Evolutionary conservation across 2,113 vertebrate species (phyloP).

Genomic region (Notechis scutatus): DNA sequence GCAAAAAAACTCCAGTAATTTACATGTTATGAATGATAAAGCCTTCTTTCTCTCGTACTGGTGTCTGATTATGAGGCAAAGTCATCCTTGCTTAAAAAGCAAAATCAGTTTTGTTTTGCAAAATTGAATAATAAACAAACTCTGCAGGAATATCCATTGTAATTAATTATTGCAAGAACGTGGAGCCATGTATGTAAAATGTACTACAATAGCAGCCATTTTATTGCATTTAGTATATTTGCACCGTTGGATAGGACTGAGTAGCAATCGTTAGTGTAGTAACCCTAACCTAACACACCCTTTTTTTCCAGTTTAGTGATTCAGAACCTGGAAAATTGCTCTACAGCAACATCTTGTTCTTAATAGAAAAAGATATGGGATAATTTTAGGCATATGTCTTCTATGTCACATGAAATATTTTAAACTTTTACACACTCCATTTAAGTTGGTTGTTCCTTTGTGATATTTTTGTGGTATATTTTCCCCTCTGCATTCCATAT

Average conservation of each 20-base stretch:
- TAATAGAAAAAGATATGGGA: background rate
- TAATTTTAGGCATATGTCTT: background rate
- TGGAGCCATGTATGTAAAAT: slow-evolving; percentile 1
- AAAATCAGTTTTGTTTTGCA: slow-evolving; percentile 20
- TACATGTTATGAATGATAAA: background rate
- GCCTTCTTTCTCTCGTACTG: slow-evolving; percentile 10
- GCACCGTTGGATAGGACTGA: background rate
- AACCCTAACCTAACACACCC: background rate
- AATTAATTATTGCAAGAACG: slow-evolving; percentile 33
- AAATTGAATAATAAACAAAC: background rate
- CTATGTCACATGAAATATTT: background rate
- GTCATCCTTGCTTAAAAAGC: background rate
- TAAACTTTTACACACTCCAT: background rate
- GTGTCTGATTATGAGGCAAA: background rate
- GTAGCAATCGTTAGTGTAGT: background rate
- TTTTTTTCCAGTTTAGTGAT: background rate
- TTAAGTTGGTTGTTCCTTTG: background rate
- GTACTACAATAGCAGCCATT: background rate
- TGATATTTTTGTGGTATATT: background rate
- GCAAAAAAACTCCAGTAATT: background rate
- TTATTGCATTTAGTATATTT: background rate
- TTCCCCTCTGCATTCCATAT: background rate
- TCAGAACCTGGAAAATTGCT: background rate
- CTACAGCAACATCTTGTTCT: background rate
- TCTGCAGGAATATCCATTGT: slow-evolving; percentile 26